Percentiles rank a stretch among this genome's conserved stretches.
phyloP scores from a whole-genome alignment of 2,113 vertebrate genomes.

The Ophthalmolycus amberensis region DNA sequence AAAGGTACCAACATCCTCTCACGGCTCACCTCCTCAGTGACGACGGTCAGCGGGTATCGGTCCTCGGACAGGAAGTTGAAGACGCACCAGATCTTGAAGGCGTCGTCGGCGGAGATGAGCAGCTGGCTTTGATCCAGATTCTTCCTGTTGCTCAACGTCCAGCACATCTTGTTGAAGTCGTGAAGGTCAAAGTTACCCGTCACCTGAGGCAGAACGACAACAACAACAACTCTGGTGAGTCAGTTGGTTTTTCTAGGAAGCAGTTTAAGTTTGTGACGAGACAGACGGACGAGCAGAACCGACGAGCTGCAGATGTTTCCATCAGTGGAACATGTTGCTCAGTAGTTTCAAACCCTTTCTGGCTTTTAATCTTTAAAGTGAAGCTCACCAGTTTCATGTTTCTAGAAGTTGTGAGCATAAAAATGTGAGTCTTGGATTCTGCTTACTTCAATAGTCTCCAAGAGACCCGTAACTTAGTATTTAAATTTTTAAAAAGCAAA shows the following conservation, averaged over 20 bases:
- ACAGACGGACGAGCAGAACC: background rate
- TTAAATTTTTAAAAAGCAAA: background rate
- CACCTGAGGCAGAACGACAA: constrained; percentile 81
- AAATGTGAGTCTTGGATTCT: background rate
- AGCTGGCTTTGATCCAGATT: constrained; percentile 88
- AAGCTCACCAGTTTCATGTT: background rate
- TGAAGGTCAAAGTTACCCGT: constrained; percentile 93
- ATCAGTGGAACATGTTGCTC: too few relatives aligned
- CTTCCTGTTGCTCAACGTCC: constrained; percentile 94
- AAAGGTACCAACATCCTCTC: background rate
- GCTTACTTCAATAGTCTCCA: background rate
- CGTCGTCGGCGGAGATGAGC: constrained; percentile 90
- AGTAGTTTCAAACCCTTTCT: too few relatives aligned
- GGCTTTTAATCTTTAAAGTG: background rate
- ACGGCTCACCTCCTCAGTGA: constrained; percentile 93
- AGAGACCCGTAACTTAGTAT: background rate
- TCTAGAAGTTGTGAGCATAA: too few relatives aligned
- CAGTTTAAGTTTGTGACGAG: background rate
- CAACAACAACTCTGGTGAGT: constrained; percentile 1
- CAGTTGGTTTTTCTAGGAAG: background rate
- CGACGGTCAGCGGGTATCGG: constrained; percentile 93
- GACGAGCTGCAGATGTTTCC: background rate
- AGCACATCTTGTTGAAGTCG: constrained; percentile 98
- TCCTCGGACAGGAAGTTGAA: constrained; percentile 99
- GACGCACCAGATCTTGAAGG: constrained; percentile 97